These are phyloP conservation scores for Remorina albescens DNA, from an alignment of 2,797 vertebrate species.

Conservation along the genomic window DNA sequence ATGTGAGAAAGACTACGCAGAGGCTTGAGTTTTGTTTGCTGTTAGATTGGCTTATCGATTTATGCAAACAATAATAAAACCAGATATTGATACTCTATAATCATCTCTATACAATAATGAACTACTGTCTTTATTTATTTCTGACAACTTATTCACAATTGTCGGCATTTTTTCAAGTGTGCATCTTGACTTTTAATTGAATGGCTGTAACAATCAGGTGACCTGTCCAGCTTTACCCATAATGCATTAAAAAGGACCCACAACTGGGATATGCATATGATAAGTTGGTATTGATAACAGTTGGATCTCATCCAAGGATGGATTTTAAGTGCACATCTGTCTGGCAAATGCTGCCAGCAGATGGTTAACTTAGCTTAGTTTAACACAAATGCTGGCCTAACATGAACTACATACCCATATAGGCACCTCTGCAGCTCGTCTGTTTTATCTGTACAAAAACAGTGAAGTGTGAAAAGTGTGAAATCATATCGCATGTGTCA, in stretches of 20 bases:
- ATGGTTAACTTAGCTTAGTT: background rate
- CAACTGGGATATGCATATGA: background rate
- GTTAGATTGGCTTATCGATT: conserved; percentile 29
- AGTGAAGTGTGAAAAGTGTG: too few species aligned
- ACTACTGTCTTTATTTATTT: background rate
- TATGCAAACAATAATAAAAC: conserved; percentile 9
- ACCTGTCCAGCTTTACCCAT: background rate
- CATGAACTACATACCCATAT: background rate
- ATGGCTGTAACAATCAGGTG: background rate
- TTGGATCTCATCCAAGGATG: too few species aligned
- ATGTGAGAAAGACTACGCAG: conserved; percentile 12
- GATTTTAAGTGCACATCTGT: too few species aligned
- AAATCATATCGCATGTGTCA: background rate
- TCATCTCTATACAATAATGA: conserved; percentile 4
- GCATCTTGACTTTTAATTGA: background rate
- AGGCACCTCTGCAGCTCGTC: background rate
- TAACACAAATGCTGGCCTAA: background rate
- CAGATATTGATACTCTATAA: conserved; percentile 2
- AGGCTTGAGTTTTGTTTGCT: conserved; percentile 20
- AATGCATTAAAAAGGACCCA: background rate
- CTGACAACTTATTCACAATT: background rate
- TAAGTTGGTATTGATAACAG: too few species aligned
- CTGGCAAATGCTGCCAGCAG: background rate
- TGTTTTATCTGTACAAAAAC: background rate
- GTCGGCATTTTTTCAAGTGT: background rate